These are phyloP conservation scores for Lichenostomus cassidix DNA, from an alignment of 2,113 vertebrate genomes.

Conservation along the genomic window DNA sequence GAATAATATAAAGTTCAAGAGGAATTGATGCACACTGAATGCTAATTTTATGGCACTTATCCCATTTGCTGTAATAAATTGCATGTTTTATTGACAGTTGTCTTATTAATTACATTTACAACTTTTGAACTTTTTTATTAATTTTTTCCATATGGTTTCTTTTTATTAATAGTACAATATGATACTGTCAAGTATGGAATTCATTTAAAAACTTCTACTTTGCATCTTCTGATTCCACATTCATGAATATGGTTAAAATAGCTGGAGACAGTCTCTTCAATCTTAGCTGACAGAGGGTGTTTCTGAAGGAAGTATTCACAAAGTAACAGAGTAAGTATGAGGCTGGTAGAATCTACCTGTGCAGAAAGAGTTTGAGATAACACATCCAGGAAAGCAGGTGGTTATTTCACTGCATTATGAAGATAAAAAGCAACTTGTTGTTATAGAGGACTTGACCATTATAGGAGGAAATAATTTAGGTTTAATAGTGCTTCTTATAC, in stretches of 20 bases:
- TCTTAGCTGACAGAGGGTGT: neutral
- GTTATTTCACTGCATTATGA: neutral
- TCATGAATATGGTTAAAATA: neutral
- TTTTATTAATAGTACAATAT: neutral
- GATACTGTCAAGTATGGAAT: neutral
- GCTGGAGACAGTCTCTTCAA: neutral
- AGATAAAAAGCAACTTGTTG: neutral
- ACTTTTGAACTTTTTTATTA: neutral
- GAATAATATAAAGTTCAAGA: neutral
- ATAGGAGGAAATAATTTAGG: neutral
- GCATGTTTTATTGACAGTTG: slow-evolving; percentile 43
- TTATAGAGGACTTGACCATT: neutral
- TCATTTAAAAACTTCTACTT: neutral
- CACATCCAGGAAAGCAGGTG: neutral
- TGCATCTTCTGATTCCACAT: neutral
- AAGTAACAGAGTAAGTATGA: neutral
- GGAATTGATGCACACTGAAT: neutral
- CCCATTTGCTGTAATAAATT: neutral
- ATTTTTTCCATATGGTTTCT: neutral
- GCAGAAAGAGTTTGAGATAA: neutral
- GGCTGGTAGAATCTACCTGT: neutral
- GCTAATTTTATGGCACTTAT: slow-evolving; percentile 28
- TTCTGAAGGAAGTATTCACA: neutral
- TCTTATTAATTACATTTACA: neutral
- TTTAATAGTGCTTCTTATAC: neutral